Conservation (phyloP, 2,797 vertebrate genomes). For the Anableps anableps region DNA sequence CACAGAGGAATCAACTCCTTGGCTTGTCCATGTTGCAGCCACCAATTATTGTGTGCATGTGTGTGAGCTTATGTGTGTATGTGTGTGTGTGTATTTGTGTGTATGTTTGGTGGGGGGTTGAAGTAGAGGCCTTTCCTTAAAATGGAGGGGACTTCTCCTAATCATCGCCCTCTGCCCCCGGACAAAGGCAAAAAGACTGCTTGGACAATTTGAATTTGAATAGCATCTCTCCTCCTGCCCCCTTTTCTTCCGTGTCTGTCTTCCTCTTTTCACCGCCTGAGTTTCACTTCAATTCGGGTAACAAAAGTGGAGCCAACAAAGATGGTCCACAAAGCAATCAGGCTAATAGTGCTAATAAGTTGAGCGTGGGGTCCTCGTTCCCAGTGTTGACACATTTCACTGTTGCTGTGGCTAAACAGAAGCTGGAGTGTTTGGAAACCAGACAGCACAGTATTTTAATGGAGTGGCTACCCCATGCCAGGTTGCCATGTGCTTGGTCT, state of each 20-base stretch:
- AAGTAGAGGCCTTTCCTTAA: slow-evolving; percentile 65
- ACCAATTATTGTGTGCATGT: slow-evolving; percentile 75
- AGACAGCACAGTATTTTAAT: slow-evolving; percentile 72
- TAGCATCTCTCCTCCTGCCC: slow-evolving; percentile 65
- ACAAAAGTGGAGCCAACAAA: slow-evolving; percentile 80
- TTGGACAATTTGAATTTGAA: slow-evolving; percentile 82
- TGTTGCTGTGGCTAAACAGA: slow-evolving; percentile 83
- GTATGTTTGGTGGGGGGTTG: slow-evolving; percentile 13
- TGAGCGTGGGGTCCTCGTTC: slow-evolving; percentile 77
- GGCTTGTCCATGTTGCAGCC: slow-evolving; percentile 69
- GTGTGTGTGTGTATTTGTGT: slow-evolving; percentile 22
- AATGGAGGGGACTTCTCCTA: slow-evolving; percentile 78
- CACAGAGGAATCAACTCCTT: slow-evolving; percentile 77
- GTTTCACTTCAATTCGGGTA: slow-evolving; percentile 34
- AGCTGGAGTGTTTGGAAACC: slow-evolving; percentile 81
- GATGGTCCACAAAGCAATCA: slow-evolving; percentile 79
- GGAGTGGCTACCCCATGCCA: slow-evolving; percentile 72
- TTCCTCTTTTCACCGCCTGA: slow-evolving; percentile 48
- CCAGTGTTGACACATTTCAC: slow-evolving; percentile 82
- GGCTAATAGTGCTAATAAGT: slow-evolving; percentile 85
- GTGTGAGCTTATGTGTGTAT: slow-evolving; percentile 20
- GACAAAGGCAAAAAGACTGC: slow-evolving; percentile 78
- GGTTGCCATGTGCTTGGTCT: slow-evolving; percentile 72
- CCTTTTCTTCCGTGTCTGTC: slow-evolving; percentile 30
- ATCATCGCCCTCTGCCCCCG: slow-evolving; percentile 76